Percentiles rank a stretch among this genome's conserved stretches.
Conservation (phyloP, 1,140 invertebrate species). For the Bombus haemorrhoidalis region DNA sequence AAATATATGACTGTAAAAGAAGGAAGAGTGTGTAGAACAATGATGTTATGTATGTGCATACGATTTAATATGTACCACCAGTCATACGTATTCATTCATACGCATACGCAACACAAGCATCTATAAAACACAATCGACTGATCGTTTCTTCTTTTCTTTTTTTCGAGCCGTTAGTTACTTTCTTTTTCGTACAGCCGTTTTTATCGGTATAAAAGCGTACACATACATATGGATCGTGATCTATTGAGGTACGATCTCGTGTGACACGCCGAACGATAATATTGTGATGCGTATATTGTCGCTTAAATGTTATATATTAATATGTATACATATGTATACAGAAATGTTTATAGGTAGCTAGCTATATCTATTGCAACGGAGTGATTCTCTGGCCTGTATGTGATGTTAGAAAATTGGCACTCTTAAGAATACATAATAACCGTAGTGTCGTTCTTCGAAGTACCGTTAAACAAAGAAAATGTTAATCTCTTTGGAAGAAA, state of each 20-base stretch:
- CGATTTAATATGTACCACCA: conserved; percentile 60
- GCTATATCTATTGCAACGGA: conserved; percentile 39
- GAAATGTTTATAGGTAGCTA: conserved; percentile 64
- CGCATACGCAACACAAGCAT: conserved; percentile 37
- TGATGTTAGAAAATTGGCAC: neutral
- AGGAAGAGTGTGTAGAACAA: conserved; percentile 14
- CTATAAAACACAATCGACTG: conserved; percentile 61
- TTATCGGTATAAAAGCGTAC: conserved; percentile 68
- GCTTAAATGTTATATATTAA: conserved; percentile 68
- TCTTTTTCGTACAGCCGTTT: conserved; percentile 67
- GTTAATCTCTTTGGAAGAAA: neutral
- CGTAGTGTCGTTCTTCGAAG: neutral
- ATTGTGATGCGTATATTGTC: conserved; percentile 65
- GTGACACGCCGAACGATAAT: conserved; percentile 37
- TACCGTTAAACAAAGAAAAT: conserved; percentile 3
- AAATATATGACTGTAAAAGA: conserved; percentile 4
- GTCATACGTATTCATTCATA: conserved; percentile 62
- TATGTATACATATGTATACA: conserved; percentile 53
- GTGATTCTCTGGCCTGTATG: conserved; percentile 1
- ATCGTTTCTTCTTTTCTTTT: conserved; percentile 49
- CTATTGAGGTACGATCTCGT: conserved; percentile 15
- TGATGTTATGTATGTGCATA: conserved; percentile 40
- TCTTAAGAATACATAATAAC: neutral
- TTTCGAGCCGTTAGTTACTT: conserved; percentile 65
- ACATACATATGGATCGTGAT: conserved; percentile 12